Evolutionary conservation across 2,888 invertebrate genomes (phyloP).

Genomic region (Drosophila mimetica): DNA sequence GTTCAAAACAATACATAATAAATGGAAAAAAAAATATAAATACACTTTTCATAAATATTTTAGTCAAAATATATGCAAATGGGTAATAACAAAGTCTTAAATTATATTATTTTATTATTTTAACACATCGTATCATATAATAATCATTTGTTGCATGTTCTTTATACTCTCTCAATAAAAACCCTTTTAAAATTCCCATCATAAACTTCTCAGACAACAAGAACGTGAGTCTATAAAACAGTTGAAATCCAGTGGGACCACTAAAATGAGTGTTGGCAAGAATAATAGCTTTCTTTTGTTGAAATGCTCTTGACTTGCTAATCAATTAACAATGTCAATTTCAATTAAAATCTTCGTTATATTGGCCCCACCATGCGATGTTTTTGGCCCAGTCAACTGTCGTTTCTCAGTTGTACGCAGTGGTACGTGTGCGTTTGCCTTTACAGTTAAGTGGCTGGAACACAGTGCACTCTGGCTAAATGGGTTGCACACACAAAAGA

Average conservation of each 20-base stretch:
- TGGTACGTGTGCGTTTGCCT: constrained; percentile 75
- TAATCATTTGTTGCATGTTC: too few relatives aligned
- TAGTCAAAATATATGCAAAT: too few relatives aligned
- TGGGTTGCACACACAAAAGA: constrained; percentile 55
- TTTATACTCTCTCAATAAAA: background rate
- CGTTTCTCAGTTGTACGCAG: too few relatives aligned
- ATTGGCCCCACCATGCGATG: constrained; percentile 45
- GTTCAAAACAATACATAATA: too few relatives aligned
- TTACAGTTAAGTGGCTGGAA: constrained; percentile 54
- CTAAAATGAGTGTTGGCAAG: background rate
- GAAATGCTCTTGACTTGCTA: background rate
- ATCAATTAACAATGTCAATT: constrained; percentile 25
- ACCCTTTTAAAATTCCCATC: background rate
- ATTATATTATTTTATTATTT: too few relatives aligned
- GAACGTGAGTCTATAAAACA: background rate
- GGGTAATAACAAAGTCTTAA: too few relatives aligned
- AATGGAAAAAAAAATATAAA: too few relatives aligned
- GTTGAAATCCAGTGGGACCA: background rate
- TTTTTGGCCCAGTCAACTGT: constrained; percentile 46
- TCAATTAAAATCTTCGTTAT: constrained; percentile 16
- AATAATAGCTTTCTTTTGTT: constrained; percentile 4
- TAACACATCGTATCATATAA: too few relatives aligned
- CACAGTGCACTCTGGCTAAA: constrained; percentile 65
- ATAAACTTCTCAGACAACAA: background rate
- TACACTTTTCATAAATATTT: too few relatives aligned